These are phyloP conservation scores for Ictalurus furcatus DNA, from an alignment of 2,113 vertebrate species.

Conservation along the genomic window DNA sequence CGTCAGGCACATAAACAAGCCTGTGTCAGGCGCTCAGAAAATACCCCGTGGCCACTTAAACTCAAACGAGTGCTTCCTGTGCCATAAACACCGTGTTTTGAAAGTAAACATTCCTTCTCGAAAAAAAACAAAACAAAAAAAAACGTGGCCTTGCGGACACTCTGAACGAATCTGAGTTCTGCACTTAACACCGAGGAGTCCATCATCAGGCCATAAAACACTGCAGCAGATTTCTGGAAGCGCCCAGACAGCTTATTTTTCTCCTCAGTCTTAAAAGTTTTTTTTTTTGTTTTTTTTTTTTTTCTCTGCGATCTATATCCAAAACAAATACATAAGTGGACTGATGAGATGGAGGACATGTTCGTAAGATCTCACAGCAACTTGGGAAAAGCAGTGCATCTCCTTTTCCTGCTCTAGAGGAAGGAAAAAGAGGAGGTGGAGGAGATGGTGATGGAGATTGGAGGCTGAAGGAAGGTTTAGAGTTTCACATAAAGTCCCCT, in stretches of 20 bases:
- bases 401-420: not conserved
- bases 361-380: slow-evolving; percentile 18
- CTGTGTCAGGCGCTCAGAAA: slow-evolving; percentile 48
- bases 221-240: slow-evolving; percentile 28
- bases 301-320: slow-evolving; percentile 23
- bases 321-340: slow-evolving; percentile 50
- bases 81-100: slow-evolving; percentile 59
- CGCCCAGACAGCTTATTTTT: slow-evolving; percentile 36
- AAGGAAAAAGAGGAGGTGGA: not conserved
- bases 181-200: slow-evolving; percentile 46
- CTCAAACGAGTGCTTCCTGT: slow-evolving; percentile 57
- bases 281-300: not conserved
- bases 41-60: slow-evolving; percentile 54
- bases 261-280: slow-evolving; percentile 21
- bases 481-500: slow-evolving; percentile 32
- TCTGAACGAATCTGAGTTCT: slow-evolving; percentile 36
- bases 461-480: slow-evolving; percentile 24
- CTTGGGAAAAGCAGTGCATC: not conserved
- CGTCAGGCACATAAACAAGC: slow-evolving; percentile 55
- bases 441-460: not conserved
- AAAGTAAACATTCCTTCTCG: slow-evolving; percentile 57
- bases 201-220: slow-evolving; percentile 53
- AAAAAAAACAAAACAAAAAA: not conserved
- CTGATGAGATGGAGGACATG: slow-evolving; percentile 15
- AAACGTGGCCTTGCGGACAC: not conserved